These are phyloP conservation scores for Pristionchus mayeri DNA, from an alignment of 2,888 invertebrate genomes.

Conservation along the genomic window DNA sequence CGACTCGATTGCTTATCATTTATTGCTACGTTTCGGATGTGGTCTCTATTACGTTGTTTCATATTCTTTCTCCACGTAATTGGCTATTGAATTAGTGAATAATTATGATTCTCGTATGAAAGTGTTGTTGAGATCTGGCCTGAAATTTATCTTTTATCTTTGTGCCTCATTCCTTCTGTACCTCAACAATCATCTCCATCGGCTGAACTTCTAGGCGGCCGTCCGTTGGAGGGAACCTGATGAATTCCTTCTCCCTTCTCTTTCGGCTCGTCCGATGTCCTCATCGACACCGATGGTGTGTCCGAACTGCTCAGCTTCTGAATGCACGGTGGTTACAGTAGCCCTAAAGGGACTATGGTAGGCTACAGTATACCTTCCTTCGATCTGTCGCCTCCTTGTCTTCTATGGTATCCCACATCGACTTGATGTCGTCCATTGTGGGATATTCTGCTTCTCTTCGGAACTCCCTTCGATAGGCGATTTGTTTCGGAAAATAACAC, in stretches of 20 bases:
- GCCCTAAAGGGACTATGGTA: not conserved
- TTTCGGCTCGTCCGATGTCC: not conserved
- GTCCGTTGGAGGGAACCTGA: not conserved
- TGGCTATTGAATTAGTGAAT: no score
- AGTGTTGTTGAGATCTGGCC: not conserved
- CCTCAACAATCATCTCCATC: constrained; percentile 9
- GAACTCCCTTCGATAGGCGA: not conserved
- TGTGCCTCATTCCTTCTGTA: not conserved
- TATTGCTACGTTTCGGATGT: not conserved
- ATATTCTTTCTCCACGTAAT: not conserved
- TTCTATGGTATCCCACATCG: constrained; percentile 3
- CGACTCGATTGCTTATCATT: constrained; percentile 6
- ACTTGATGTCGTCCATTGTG: constrained; percentile 31
- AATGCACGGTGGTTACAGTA: not conserved
- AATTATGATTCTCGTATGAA: no score
- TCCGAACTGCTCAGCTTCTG: not conserved
- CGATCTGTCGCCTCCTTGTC: not conserved
- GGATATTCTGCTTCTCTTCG: not conserved
- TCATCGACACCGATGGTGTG: not conserved
- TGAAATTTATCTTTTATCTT: not conserved
- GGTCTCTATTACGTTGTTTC: not conserved
- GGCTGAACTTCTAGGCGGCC: not conserved
- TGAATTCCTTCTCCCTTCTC: not conserved
- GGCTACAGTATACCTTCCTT: no score
- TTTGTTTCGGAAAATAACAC: not conserved